phyloP scores from a whole-genome alignment of 2,797 vertebrate species.

The Synaphobranchus kaupii region DNA sequence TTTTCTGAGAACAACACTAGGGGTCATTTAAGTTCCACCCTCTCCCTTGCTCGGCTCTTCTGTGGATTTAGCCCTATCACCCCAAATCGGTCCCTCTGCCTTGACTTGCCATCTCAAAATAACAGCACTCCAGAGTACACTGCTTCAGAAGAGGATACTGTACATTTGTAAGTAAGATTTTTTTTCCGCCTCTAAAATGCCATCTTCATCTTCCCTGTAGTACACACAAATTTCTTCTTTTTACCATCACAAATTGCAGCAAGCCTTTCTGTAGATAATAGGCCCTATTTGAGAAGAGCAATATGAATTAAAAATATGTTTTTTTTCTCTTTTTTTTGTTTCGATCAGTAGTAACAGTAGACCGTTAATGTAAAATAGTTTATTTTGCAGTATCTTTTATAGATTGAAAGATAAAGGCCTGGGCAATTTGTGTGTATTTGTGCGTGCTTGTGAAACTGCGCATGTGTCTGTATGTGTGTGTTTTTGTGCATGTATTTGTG shows the following conservation, averaged over 20 bases:
- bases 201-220: not conserved
- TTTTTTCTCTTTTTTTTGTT: not conserved
- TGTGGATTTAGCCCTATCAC: not conserved
- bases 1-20: not conserved
- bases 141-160: not conserved
- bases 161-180: not conserved
- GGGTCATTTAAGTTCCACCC: too few species aligned
- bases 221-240: not conserved
- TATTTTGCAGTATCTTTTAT: not conserved
- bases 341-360: not conserved
- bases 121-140: constrained; percentile 7
- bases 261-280: constrained; percentile 21
- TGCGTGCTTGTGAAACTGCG: not conserved
- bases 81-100: not conserved
- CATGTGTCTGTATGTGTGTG: not conserved
- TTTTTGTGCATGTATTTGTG: not conserved
- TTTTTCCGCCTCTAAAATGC: constrained; percentile 25
- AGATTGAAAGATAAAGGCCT: not conserved
- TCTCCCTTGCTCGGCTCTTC: not conserved
- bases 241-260: constrained; percentile 25
- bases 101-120: not conserved
- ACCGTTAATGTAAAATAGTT: not conserved
- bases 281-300: constrained; percentile 32
- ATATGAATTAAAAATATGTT: constrained; percentile 8
- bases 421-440: not conserved